Evolutionary conservation across 2,113 vertebrate genomes (phyloP).

Genomic region (Anguilla rostrata): DNA sequence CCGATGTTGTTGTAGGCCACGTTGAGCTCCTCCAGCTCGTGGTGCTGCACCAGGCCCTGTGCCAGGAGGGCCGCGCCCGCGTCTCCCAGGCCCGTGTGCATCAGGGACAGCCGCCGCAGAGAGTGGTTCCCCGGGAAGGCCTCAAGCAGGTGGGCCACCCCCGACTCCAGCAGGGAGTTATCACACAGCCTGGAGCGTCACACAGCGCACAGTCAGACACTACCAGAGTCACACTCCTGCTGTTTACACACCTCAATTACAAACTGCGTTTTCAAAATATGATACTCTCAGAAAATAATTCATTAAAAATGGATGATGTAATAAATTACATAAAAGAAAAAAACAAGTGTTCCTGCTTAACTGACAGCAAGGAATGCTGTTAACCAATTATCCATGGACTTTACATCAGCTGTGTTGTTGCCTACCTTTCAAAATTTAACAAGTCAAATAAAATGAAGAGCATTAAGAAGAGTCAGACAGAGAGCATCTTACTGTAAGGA

Average conservation of each 20-base stretch:
- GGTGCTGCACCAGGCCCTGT: constrained; percentile 66
- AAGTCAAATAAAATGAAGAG: not conserved
- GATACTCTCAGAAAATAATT: not conserved
- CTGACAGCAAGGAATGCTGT: no score
- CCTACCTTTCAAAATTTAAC: not conserved
- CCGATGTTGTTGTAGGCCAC: constrained; percentile 90
- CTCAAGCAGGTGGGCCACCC: constrained; percentile 71
- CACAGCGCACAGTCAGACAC: constrained; percentile 42
- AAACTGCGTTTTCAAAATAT: not conserved
- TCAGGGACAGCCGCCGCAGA: constrained; percentile 77
- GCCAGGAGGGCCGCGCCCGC: constrained; percentile 72
- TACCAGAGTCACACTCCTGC: constrained; percentile 66
- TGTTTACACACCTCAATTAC: not conserved
- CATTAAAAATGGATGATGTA: not conserved
- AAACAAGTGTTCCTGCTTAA: not conserved
- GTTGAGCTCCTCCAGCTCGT: constrained; percentile 81
- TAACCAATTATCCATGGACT: not conserved
- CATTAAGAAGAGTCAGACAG: constrained; percentile 16
- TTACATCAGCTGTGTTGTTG: not conserved
- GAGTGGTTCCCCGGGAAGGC: constrained; percentile 78
- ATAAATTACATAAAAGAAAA: no score
- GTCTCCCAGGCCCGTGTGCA: constrained; percentile 85
- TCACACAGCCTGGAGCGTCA: constrained; percentile 77
- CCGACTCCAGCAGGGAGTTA: constrained; percentile 76
- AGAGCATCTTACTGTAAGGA: constrained; percentile 67